A percentile compares a stretch with the other conserved stretches of the same genome.
Conservation (phyloP, 2,797 vertebrate genomes). For the Hapalemur alaotrensis region DNA sequence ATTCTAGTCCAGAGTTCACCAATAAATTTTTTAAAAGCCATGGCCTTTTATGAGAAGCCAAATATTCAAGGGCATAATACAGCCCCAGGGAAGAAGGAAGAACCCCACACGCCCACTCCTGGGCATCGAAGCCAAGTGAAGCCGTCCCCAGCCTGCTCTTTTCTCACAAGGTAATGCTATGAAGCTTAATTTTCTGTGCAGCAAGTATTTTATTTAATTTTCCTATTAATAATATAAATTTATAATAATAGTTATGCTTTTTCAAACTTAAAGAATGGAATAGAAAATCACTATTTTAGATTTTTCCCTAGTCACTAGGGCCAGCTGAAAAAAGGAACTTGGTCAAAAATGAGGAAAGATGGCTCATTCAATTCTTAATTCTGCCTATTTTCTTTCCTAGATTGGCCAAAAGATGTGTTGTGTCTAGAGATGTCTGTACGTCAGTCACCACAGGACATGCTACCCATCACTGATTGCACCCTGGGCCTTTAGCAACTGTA, state of each 20-base stretch:
- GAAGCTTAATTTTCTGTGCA: not conserved
- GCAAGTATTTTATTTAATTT: not conserved
- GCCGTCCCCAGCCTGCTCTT: not conserved
- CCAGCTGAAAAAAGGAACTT: not conserved
- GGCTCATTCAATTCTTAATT: not conserved
- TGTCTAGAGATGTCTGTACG: not conserved
- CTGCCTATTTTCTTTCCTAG: not conserved
- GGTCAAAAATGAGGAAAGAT: not conserved
- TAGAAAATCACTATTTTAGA: constrained; percentile 8
- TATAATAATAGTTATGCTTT: not conserved
- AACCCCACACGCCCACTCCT: rapidly evolving
- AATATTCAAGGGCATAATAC: not conserved
- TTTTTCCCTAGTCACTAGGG: not conserved
- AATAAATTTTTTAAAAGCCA: not conserved
- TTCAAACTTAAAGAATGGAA: not conserved
- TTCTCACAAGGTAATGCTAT: not conserved
- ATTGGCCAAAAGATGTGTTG: not conserved
- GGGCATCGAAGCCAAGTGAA: not conserved
- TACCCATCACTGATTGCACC: not conserved
- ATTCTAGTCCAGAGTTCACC: not conserved
- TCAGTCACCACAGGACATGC: not conserved
- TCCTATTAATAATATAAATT: not conserved
- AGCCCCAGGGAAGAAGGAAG: not conserved
- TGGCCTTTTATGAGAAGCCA: not conserved
- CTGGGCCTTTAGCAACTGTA: not conserved